phyloP scores from a whole-genome alignment of 2,888 invertebrate species.

The Ectemnius continuus region DNA sequence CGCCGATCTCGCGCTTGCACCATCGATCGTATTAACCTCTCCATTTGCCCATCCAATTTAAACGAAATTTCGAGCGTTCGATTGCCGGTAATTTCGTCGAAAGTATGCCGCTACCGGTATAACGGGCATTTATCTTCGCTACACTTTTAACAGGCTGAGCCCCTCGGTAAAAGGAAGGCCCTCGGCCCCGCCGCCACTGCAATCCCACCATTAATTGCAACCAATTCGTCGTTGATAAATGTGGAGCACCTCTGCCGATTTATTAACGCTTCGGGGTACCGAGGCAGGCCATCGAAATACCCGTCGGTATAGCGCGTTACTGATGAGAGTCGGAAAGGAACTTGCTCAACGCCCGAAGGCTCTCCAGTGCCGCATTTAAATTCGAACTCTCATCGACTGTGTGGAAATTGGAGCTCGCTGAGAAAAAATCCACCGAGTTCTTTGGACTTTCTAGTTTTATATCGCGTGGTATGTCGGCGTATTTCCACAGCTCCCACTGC shows the following conservation, averaged over 20 bases:
- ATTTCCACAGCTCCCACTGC: no score
- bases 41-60: constrained; percentile 33
- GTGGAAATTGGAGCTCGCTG: no score
- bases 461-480: no score
- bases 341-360: background rate
- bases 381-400: no score
- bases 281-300: no score
- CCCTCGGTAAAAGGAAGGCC: constrained; percentile 3
- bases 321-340: constrained; percentile 7
- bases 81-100: constrained; percentile 37
- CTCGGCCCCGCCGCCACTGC: background rate
- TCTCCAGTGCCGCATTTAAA: no score
- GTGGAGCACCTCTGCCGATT: constrained; percentile 11
- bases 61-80: constrained; percentile 29
- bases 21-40: constrained; percentile 45
- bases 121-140: background rate
- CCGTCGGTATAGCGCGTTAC: no score
- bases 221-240: constrained; percentile 13
- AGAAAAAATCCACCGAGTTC: no score
- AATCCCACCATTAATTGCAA: constrained; percentile 12
- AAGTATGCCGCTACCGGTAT: constrained; percentile 46
- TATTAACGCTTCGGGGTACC: constrained; percentile 5
- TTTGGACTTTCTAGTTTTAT: no score
- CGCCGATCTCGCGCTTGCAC: constrained; percentile 30
- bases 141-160: constrained; percentile 13